phyloP scores from a whole-genome alignment of 2,797 vertebrate genomes.

The Anguilla anguilla region DNA sequence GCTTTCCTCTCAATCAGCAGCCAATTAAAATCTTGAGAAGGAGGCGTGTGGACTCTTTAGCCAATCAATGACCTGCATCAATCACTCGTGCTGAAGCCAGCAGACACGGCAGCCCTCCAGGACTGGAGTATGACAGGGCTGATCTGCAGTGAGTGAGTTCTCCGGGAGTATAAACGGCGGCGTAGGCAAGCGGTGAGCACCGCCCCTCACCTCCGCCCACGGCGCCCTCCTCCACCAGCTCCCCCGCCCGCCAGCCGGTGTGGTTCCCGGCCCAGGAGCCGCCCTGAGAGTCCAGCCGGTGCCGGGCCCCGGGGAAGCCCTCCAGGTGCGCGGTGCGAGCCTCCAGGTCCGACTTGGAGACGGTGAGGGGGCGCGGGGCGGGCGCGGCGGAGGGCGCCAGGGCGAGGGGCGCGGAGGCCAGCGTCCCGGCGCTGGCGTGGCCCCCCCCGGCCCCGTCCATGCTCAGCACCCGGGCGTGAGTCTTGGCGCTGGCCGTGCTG shows the following conservation, averaged over 20 bases:
- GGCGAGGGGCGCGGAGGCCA: slow-evolving; percentile 62
- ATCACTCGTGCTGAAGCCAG: too few species aligned
- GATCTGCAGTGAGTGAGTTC: neutral
- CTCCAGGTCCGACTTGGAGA: slow-evolving; percentile 83
- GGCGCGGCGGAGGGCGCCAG: slow-evolving; percentile 70
- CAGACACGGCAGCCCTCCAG: neutral
- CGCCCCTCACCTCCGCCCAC: slow-evolving; percentile 83
- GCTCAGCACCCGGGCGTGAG: slow-evolving; percentile 86
- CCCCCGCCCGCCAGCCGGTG: slow-evolving; percentile 82
- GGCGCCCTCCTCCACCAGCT: slow-evolving; percentile 82
- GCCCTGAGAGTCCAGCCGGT: slow-evolving; percentile 73
- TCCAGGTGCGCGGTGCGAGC: slow-evolving; percentile 67
- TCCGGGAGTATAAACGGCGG: neutral
- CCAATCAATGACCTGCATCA: too few species aligned
- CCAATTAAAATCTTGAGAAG: too few species aligned
- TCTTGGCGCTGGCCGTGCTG: slow-evolving; percentile 88
- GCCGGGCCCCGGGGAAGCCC: slow-evolving; percentile 67
- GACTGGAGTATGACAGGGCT: neutral
- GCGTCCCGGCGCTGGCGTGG: slow-evolving; percentile 61
- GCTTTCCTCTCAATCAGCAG: too few species aligned
- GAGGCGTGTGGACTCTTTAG: too few species aligned
- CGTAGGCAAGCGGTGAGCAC: neutral
- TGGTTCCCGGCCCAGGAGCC: slow-evolving; percentile 84
- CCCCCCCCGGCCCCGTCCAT: slow-evolving; percentile 82
- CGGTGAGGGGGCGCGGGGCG: slow-evolving; percentile 72